These are phyloP conservation scores for Hylyphantes graminicola DNA, from an alignment of 1,140 invertebrate genomes.

Conservation along the genomic window DNA sequence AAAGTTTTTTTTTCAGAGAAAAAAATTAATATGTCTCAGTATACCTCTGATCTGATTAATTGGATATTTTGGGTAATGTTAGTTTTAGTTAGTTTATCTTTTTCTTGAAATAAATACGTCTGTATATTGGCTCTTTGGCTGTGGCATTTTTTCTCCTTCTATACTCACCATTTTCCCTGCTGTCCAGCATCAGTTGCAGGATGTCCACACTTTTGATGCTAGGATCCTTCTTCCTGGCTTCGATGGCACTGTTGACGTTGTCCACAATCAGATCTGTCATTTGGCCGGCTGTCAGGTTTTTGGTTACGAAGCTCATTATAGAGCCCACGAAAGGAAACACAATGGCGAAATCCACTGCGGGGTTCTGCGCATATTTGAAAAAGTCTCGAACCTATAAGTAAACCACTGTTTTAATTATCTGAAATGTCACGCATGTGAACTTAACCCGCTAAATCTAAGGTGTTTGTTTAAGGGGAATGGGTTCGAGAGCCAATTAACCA, in stretches of 20 bases:
- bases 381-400: slow-evolving; percentile 66
- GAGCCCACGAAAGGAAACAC: slow-evolving; percentile 65
- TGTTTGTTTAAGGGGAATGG: not conserved
- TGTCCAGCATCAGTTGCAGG: slow-evolving; percentile 62
- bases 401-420: not conserved
- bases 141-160: no score
- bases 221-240: slow-evolving; percentile 61
- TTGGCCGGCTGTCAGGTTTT: slow-evolving; percentile 64
- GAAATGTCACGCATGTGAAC: not conserved
- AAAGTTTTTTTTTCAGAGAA: no score
- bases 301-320: slow-evolving; percentile 64
- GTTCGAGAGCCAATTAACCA: not conserved
- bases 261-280: slow-evolving; percentile 66
- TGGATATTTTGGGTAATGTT: no score
- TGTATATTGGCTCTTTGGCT: no score
- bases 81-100: no score
- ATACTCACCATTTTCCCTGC: not conserved
- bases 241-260: slow-evolving; percentile 65
- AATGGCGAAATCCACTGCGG: slow-evolving; percentile 64
- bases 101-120: no score
- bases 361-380: slow-evolving; percentile 65
- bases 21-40: no score
- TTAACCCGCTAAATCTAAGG: not conserved
- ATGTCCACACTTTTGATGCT: slow-evolving; percentile 56
- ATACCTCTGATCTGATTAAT: no score